Conservation (phyloP, 92 coral and sea anemone species). For the Phenganax stokvisi region DNA sequence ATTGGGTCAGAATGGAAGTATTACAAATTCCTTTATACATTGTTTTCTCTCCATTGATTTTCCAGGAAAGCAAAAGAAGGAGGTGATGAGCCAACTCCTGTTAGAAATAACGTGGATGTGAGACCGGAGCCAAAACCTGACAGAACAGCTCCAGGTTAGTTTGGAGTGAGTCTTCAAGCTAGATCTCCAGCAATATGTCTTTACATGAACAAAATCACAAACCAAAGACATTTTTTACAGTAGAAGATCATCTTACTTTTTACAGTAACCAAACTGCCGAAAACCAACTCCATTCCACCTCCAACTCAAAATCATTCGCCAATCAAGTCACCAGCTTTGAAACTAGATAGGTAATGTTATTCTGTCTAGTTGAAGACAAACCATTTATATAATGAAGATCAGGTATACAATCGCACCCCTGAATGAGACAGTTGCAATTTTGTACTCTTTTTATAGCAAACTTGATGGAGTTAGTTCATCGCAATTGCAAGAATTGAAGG, state of each 20-base stretch:
- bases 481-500: conserved; percentile 73
- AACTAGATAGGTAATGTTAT: conserved; percentile 27
- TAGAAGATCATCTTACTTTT: neutral
- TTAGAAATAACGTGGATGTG: conserved; percentile 35
- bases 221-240: no score
- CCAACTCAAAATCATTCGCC: conserved; percentile 13
- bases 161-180: no score
- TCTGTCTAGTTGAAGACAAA: neutral
- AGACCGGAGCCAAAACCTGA: conserved; percentile 43
- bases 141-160: conserved; percentile 42
- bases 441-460: neutral
- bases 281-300: conserved; percentile 15
- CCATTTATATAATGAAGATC: no score
- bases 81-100: conserved; percentile 35
- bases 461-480: conserved; percentile 55
- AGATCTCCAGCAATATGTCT: no score
- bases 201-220: no score
- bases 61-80: conserved; percentile 58
- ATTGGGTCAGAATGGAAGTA: no score
- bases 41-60: neutral
- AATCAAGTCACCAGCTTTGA: conserved; percentile 14
- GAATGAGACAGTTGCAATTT: neutral
- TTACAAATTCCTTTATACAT: neutral
- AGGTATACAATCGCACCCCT: no score
- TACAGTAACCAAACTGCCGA: conserved; percentile 28